Conservation (phyloP, 2,797 vertebrate genomes). For the Lophius americanus region DNA sequence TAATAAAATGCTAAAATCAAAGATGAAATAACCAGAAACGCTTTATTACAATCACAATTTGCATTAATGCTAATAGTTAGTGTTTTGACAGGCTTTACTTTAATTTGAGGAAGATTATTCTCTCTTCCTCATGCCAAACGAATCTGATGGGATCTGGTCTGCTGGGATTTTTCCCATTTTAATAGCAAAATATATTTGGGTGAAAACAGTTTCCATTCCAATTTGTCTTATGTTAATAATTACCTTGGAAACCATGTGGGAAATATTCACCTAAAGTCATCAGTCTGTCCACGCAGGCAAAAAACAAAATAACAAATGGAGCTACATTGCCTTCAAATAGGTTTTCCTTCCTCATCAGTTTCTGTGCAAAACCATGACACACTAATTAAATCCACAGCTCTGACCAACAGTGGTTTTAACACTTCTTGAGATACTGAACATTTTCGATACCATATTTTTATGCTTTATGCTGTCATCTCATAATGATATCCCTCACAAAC, state of each 20-base stretch:
- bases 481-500: background rate
- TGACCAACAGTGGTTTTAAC: slow-evolving; percentile 1
- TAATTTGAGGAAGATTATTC: background rate
- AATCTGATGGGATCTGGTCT: too few relatives aligned
- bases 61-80: too few relatives aligned
- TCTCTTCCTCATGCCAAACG: background rate
- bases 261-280: too few relatives aligned
- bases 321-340: background rate
- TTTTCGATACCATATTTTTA: background rate
- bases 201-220: too few relatives aligned
- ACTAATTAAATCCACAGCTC: slow-evolving; percentile 3
- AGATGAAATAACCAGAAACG: too few relatives aligned
- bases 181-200: too few relatives aligned
- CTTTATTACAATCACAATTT: too few relatives aligned
- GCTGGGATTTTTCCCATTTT: too few relatives aligned
- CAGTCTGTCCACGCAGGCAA: too few relatives aligned
- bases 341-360: background rate
- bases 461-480: background rate
- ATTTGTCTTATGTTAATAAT: too few relatives aligned
- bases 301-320: background rate
- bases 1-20: background rate
- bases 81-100: background rate
- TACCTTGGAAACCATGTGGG: too few relatives aligned
- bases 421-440: background rate
- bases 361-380: background rate